Percentiles rank a stretch among this genome's conserved stretches.
Evolutionary conservation across 2,797 vertebrate species (phyloP).

Genomic region (Eupleurogrammus muticus): DNA sequence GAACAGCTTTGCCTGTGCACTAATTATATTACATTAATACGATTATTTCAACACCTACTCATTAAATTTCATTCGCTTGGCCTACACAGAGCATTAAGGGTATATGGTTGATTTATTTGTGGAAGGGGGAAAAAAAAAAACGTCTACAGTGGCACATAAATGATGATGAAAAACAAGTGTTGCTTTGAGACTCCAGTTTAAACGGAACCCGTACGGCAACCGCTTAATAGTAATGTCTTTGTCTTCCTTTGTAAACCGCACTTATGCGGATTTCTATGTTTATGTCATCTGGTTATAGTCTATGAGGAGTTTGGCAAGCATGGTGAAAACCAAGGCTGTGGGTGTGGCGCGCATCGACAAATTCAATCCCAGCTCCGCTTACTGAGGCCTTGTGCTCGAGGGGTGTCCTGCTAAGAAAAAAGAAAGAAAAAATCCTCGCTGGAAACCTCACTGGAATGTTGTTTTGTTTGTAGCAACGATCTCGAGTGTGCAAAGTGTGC

Average conservation of each 20-base stretch:
- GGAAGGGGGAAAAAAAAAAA: too few species aligned
- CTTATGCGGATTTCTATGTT: constrained; percentile 36
- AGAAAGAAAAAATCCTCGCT: constrained; percentile 31
- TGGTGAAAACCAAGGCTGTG: constrained; percentile 59
- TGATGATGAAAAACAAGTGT: constrained; percentile 43
- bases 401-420: too few species aligned
- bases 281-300: constrained; percentile 58
- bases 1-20: constrained; percentile 43
- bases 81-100: constrained; percentile 15
- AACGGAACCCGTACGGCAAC: constrained; percentile 35
- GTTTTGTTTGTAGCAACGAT: constrained; percentile 58
- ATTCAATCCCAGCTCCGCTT: constrained; percentile 43
- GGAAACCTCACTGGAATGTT: constrained; percentile 47
- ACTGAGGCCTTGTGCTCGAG: constrained; percentile 35
- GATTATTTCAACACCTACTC: constrained; percentile 73
- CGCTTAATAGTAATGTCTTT: constrained; percentile 47
- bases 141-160: not conserved
- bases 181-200: constrained; percentile 27
- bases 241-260: constrained; percentile 32
- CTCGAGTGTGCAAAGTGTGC: constrained; percentile 33
- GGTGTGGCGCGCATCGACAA: constrained; percentile 65
- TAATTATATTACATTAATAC: constrained; percentile 67
- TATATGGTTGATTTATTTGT: constrained; percentile 38
- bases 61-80: constrained; percentile 51
- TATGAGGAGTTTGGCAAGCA: constrained; percentile 52